These are phyloP conservation scores for Actinernus sp. DNA, from an alignment of 92 coral and sea anemone species.

Conservation along the genomic window DNA sequence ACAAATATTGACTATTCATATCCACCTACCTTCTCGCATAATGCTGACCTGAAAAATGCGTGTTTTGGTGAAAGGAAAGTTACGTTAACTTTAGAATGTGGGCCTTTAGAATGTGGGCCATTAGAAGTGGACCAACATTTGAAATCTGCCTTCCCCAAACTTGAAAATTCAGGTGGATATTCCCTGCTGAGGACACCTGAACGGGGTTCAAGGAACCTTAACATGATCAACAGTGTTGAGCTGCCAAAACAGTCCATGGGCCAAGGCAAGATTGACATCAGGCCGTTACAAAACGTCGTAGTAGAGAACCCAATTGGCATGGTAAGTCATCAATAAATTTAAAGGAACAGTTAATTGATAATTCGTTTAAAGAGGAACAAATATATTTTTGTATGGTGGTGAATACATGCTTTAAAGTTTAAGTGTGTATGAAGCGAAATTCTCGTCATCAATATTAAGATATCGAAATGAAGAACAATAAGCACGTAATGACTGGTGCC, in stretches of 20 bases:
- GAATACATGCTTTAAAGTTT: too few relatives aligned
- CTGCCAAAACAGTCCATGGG: constrained; percentile 23
- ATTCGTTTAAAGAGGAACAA: too few relatives aligned
- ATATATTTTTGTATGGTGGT: too few relatives aligned
- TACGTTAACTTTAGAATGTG: constrained; percentile 10
- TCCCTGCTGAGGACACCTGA: constrained; percentile 26
- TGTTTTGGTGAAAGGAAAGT: constrained; percentile 26
- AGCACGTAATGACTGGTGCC: too few relatives aligned
- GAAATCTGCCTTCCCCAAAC: constrained; percentile 28
- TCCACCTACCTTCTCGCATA: constrained; percentile 33
- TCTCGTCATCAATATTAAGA: too few relatives aligned
- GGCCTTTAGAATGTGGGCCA: constrained; percentile 32
- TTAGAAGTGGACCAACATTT: constrained; percentile 25
- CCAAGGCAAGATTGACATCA: constrained; percentile 22
- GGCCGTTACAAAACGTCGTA: constrained; percentile 28
- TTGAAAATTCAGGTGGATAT: constrained; percentile 33
- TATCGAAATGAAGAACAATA: too few relatives aligned
- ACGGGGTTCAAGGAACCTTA: constrained; percentile 21
- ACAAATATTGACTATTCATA: constrained; percentile 4
- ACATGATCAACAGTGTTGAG: constrained; percentile 20
- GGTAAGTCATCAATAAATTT: too few relatives aligned
- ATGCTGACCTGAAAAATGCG: constrained; percentile 25
- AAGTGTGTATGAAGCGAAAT: too few relatives aligned
- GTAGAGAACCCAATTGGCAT: neutral
- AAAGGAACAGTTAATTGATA: too few relatives aligned